Evolutionary conservation across 2,888 invertebrate species (phyloP).

Genomic region (Stramonita haemastoma): DNA sequence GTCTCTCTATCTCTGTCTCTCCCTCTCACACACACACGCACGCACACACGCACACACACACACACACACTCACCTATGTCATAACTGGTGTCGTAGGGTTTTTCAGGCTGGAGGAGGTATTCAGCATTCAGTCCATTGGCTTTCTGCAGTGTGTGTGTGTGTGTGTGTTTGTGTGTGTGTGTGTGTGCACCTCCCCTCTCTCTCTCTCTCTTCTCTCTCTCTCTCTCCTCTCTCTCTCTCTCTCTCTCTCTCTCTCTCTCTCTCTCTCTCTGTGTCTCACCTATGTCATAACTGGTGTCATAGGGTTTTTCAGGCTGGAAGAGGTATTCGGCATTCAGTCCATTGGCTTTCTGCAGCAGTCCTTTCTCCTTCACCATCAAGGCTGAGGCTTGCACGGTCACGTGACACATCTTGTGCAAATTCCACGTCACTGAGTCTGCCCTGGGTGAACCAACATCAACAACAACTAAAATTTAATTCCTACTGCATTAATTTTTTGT

Average conservation of each 20-base stretch:
- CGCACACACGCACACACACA: constrained; percentile 7
- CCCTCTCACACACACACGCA: no score
- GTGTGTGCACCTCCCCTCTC: no score
- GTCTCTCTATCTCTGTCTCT: no score
- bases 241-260: not conserved
- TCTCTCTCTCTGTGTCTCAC: constrained; percentile 39
- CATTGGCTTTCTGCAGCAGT: constrained; percentile 65
- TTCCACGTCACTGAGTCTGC: constrained; percentile 99
- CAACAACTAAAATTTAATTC: no score
- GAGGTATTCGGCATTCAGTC: constrained; percentile 68
- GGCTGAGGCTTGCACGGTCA: constrained; percentile 96
- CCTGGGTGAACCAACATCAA: constrained; percentile 79
- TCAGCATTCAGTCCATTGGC: no score
- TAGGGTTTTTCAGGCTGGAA: constrained; percentile 76
- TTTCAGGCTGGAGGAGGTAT: no score
- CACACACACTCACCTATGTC: constrained; percentile 15
- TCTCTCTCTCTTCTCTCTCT: no score
- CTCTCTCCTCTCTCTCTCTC: not conserved
- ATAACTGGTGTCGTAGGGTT: no score
- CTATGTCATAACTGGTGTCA: constrained; percentile 72
- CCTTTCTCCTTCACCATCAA: constrained; percentile 94
- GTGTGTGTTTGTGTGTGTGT: no score
- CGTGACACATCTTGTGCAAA: constrained; percentile 99
- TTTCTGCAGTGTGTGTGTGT: no score
- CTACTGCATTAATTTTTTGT: no score